phyloP scores from a whole-genome alignment of 1,140 invertebrate genomes.

The Diachasma alloeum region DNA sequence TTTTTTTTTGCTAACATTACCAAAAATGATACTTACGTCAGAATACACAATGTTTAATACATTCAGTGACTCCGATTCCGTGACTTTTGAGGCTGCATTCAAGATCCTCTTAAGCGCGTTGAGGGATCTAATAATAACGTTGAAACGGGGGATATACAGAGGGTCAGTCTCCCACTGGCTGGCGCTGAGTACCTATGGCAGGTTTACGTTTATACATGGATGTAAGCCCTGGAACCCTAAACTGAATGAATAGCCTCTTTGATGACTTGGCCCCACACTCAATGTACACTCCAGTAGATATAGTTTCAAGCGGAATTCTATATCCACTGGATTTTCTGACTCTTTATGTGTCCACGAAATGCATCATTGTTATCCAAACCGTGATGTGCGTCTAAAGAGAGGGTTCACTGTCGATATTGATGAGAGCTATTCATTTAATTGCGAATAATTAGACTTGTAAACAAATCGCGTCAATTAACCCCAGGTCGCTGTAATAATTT shows the following conservation, averaged over 20 bases:
- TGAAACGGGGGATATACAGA: conserved; percentile 35
- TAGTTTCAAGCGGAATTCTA: conserved; percentile 34
- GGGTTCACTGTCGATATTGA: background rate
- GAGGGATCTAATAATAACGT: conserved; percentile 49
- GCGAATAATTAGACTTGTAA: too few relatives aligned
- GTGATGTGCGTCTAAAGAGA: background rate
- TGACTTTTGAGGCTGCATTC: background rate
- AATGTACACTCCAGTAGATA: background rate
- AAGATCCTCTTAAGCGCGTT: conserved; percentile 11
- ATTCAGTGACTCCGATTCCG: background rate
- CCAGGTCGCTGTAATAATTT: too few relatives aligned
- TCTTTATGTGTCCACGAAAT: background rate
- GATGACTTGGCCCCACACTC: conserved; percentile 46
- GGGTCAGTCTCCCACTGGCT: conserved; percentile 24
- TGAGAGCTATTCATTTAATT: background rate
- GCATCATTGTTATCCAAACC: background rate
- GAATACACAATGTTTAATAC: too few relatives aligned
- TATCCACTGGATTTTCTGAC: background rate
- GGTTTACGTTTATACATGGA: conserved; percentile 31
- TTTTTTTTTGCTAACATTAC: too few relatives aligned
- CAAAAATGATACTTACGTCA: too few relatives aligned
- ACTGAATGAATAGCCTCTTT: conserved; percentile 57
- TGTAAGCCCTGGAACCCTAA: background rate
- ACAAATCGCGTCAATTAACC: too few relatives aligned
- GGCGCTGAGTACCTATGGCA: conserved; percentile 19